Evolutionary conservation across 2,113 vertebrate genomes (phyloP).

Genomic region (Pelecanus crispus): DNA sequence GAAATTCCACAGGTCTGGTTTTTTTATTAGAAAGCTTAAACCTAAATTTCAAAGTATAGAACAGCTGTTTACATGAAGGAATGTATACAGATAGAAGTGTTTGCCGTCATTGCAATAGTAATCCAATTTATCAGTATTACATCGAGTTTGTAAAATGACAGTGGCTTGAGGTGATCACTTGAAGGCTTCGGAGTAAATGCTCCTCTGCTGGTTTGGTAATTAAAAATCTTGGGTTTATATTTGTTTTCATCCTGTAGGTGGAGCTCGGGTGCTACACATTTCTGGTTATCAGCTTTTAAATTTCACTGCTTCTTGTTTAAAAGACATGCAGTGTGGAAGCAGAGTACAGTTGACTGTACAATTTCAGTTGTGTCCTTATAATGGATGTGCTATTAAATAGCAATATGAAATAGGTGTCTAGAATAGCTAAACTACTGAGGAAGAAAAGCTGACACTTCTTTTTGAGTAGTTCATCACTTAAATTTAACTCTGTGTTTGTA

Average conservation of each 20-base stretch:
- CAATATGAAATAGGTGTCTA: background rate
- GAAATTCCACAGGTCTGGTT: background rate
- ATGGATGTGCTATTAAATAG: background rate
- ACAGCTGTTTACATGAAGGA: background rate
- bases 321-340: background rate
- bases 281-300: background rate
- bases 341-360: background rate
- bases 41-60: background rate
- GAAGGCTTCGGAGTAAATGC: background rate
- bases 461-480: background rate
- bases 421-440: background rate
- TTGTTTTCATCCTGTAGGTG: conserved; percentile 66
- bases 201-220: background rate
- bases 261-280: conserved; percentile 46
- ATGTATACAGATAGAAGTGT: background rate
- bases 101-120: background rate
- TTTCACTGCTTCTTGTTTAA: background rate
- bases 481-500: background rate
- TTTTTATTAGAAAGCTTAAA: background rate
- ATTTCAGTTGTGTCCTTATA: background rate
- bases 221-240: background rate
- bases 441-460: background rate
- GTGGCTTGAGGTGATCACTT: background rate
- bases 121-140: background rate
- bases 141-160: background rate